Conservation (phyloP, 2,797 vertebrate species). For the Muscicapa comitata region DNA sequence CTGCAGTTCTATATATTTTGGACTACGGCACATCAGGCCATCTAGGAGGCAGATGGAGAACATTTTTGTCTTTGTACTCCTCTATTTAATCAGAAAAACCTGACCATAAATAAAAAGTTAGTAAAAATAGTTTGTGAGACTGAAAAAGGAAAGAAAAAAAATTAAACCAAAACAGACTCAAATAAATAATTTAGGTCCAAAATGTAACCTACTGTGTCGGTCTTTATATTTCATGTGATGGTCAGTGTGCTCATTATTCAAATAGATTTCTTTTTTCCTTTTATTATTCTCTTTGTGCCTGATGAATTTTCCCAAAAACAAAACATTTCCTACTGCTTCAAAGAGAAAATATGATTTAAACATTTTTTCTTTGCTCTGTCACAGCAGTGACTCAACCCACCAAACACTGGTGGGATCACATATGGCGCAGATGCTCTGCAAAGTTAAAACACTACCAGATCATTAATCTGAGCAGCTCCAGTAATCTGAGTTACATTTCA, state of each 20-base stretch:
- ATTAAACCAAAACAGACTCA: not conserved
- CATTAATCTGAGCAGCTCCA: not conserved
- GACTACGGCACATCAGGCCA: not conserved
- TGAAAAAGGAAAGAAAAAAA: not conserved
- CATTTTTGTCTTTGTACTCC: not conserved
- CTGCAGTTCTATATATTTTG: not conserved
- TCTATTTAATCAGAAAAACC: not conserved
- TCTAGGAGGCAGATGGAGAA: not conserved
- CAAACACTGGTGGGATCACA: conserved; percentile 10
- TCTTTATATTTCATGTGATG: not conserved
- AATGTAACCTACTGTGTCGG: not conserved
- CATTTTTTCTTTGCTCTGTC: not conserved
- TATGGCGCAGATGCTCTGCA: not conserved
- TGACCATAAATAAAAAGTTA: not conserved
- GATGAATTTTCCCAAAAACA: not conserved
- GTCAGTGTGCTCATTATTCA: not conserved
- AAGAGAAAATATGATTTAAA: not conserved
- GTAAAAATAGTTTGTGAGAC: not conserved
- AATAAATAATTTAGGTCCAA: not conserved
- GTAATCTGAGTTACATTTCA: not conserved
- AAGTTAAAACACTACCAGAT: not conserved
- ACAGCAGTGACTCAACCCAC: conserved; percentile 23
- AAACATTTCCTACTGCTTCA: not conserved
- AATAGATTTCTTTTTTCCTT: not conserved
- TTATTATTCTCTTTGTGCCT: not conserved